phyloP scores from a whole-genome alignment of 2,113 vertebrate species.

The Charadrius vociferus region DNA sequence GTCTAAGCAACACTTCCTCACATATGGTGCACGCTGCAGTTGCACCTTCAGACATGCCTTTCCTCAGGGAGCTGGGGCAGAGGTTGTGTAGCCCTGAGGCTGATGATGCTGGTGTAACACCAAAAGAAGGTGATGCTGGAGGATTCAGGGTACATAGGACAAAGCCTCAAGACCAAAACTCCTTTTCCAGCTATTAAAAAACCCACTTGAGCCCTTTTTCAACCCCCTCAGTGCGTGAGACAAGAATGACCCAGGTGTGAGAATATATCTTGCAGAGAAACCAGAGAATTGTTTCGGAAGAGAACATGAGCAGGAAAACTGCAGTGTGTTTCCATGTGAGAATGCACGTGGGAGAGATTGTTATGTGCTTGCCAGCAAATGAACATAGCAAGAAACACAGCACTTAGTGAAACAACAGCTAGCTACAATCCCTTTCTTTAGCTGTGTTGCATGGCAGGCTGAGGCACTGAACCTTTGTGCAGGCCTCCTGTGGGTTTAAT shows the following conservation, averaged over 20 bases:
- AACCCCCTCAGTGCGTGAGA: background rate
- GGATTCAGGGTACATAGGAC: background rate
- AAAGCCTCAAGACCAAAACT: background rate
- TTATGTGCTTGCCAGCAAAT: background rate
- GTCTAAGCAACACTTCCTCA: conserved; percentile 37
- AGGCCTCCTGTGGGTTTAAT: background rate
- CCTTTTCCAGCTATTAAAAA: background rate
- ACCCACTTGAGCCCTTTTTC: background rate
- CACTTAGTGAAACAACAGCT: background rate
- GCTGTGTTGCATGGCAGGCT: background rate
- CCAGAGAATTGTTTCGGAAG: background rate
- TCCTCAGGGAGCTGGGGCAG: background rate
- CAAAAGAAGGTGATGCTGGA: background rate
- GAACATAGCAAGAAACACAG: background rate
- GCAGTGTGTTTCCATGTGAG: background rate
- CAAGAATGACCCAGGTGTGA: background rate
- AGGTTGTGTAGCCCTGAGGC: background rate
- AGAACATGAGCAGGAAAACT: background rate
- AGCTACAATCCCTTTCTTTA: background rate
- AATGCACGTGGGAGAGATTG: background rate
- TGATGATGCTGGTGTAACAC: background rate
- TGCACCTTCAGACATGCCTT: background rate
- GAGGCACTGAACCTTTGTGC: background rate
- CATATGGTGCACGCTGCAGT: background rate
- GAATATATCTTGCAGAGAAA: background rate